phyloP scores from a whole-genome alignment of 1,140 invertebrate species.

The Formica exsecta region DNA sequence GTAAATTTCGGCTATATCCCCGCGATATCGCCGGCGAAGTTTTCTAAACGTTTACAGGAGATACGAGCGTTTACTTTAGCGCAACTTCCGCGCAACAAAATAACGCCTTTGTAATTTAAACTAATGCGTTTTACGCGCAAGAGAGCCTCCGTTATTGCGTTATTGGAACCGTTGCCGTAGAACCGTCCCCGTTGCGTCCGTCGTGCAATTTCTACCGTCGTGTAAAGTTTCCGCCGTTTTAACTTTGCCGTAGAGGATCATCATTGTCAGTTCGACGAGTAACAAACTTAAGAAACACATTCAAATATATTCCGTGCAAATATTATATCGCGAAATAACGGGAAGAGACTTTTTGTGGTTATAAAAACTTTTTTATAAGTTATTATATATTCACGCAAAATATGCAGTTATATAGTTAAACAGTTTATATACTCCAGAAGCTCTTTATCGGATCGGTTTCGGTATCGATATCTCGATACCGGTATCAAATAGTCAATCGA shows the following conservation, averaged over 20 bases:
- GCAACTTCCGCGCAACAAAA: conserved; percentile 30
- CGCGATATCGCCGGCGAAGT: conserved; percentile 16
- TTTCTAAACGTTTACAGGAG: conserved; percentile 12
- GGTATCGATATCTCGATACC: not conserved
- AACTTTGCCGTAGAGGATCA: conserved; percentile 8
- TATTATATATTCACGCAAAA: not conserved
- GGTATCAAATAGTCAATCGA: conserved; percentile 50
- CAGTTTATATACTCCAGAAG: not conserved
- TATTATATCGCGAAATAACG: not conserved
- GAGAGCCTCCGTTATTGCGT: not conserved
- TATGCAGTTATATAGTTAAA: not conserved
- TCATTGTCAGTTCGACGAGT: conserved; percentile 1
- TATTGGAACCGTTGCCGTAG: conserved; percentile 20
- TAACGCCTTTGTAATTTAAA: conserved; percentile 28
- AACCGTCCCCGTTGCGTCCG: conserved; percentile 8
- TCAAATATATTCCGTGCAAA: conserved; percentile 2
- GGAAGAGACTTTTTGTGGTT: not conserved
- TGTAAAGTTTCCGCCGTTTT: conserved; percentile 8
- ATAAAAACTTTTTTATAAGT: not conserved
- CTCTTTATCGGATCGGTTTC: conserved; percentile 1
- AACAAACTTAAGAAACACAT: not conserved
- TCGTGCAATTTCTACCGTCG: conserved; percentile 1
- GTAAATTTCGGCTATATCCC: conserved; percentile 3
- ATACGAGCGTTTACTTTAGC: conserved; percentile 4
- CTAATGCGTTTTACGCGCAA: conserved; percentile 9